Conservation (phyloP, 2,113 vertebrate genomes). For the Thermophis baileyi region DNA sequence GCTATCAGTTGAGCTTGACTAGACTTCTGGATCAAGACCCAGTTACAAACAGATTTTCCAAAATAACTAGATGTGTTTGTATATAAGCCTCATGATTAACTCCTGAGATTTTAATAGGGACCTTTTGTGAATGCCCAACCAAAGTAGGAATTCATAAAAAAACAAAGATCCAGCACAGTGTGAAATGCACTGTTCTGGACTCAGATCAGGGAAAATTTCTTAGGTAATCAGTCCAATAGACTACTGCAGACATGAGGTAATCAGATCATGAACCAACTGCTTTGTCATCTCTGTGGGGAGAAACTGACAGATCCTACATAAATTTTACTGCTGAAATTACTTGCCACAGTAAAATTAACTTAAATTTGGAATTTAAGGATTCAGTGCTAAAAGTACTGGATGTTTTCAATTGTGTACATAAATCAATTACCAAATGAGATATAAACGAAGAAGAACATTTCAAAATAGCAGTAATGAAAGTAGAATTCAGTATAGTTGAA, state of each 20-base stretch:
- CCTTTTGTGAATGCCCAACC: background rate
- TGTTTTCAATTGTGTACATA: background rate
- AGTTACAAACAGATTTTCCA: background rate
- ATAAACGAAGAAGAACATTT: background rate
- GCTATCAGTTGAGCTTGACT: background rate
- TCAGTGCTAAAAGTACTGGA: background rate
- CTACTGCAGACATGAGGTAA: background rate
- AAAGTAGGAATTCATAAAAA: background rate
- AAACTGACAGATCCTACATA: background rate
- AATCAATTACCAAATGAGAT: background rate
- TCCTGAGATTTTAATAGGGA: background rate
- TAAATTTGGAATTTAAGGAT: background rate
- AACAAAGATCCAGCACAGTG: background rate
- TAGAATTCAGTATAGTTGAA: background rate
- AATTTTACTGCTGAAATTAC: background rate
- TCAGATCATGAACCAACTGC: background rate
- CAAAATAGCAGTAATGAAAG: background rate
- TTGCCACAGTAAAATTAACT: background rate
- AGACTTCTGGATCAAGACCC: background rate
- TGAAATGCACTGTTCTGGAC: background rate
- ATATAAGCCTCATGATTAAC: background rate
- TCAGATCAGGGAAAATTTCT: background rate
- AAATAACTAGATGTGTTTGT: background rate
- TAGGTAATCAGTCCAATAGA: background rate
- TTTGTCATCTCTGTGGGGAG: background rate